Evolutionary conservation across 2,797 vertebrate genomes (phyloP).

Genomic region (Botia almorhae): DNA sequence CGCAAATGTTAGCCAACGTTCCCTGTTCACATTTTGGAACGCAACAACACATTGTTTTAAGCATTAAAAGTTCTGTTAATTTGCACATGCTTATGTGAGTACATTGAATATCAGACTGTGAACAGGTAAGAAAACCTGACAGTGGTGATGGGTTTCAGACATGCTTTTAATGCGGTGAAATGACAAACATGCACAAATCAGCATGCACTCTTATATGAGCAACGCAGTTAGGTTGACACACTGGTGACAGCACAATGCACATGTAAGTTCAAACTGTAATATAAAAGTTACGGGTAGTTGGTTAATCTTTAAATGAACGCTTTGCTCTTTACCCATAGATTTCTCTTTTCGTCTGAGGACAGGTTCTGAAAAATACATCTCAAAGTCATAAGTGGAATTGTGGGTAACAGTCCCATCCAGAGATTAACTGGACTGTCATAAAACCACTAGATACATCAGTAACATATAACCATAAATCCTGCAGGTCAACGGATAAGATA

Average conservation of each 20-base stretch:
- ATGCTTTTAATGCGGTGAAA: not conserved
- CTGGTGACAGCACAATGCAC: not conserved
- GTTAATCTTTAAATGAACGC: conserved; percentile 34
- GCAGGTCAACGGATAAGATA: not conserved
- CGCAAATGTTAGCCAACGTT: no score
- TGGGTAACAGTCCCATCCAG: not conserved
- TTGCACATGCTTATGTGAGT: conserved; percentile 6
- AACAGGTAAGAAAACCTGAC: not conserved
- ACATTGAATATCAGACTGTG: not conserved
- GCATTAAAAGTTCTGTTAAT: not conserved
- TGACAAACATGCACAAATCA: not conserved
- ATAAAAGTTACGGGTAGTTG: conserved; percentile 20
- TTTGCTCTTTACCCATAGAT: conserved; percentile 47
- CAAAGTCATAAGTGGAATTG: conserved; percentile 43
- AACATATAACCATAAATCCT: not conserved
- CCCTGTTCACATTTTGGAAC: not conserved
- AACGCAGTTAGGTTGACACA: not conserved
- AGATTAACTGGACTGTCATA: not conserved
- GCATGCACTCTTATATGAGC: not conserved
- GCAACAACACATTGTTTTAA: not conserved
- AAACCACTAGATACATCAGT: not conserved
- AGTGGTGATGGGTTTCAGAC: not conserved
- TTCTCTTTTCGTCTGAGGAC: conserved; percentile 44
- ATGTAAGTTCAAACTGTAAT: not conserved
- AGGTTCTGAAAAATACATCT: conserved; percentile 56